Evolutionary conservation across 2,888 invertebrate genomes (phyloP).

Genomic region (Oscheius sp.): DNA sequence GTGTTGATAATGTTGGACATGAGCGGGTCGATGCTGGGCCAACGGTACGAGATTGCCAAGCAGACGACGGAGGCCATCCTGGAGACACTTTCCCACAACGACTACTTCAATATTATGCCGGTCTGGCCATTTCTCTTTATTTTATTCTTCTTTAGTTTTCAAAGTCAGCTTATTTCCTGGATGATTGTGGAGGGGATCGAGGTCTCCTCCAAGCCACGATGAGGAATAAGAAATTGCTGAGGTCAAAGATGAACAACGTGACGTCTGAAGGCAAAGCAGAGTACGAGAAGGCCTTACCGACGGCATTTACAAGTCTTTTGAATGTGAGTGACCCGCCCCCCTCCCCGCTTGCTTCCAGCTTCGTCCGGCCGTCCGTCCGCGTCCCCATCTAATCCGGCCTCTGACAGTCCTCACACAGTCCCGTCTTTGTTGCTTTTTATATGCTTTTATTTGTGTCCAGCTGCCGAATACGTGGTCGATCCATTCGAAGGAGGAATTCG

Average conservation of each 20-base stretch:
- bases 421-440: conserved; percentile 27
- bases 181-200: conserved; percentile 83
- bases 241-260: conserved; percentile 78
- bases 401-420: conserved; percentile 7
- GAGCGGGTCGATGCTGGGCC: conserved; percentile 76
- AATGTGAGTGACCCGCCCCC: conserved; percentile 77
- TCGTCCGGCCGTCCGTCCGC: conserved; percentile 17
- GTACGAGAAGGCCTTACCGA: conserved; percentile 84
- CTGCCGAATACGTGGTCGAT: conserved; percentile 32
- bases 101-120: conserved; percentile 91
- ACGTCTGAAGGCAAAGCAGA: conserved; percentile 86
- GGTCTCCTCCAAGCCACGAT: conserved; percentile 86
- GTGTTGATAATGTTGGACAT: conserved; percentile 93
- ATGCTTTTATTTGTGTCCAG: conserved; percentile 14
- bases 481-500: conserved; percentile 36
- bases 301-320: conserved; percentile 85
- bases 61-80: conserved; percentile 88
- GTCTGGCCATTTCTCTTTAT: conserved; percentile 69
- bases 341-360: not conserved
- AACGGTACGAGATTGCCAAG: conserved; percentile 85
- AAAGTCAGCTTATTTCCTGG: conserved; percentile 82
- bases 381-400: conserved; percentile 34
- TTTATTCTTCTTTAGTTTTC: conserved; percentile 78
- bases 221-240: conserved; percentile 74
- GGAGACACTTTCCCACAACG: conserved; percentile 95